Base-by-base conservation (phyloP, 2,113 vertebrate species). In the Cyanoramphus novaezelandiae region DNA sequence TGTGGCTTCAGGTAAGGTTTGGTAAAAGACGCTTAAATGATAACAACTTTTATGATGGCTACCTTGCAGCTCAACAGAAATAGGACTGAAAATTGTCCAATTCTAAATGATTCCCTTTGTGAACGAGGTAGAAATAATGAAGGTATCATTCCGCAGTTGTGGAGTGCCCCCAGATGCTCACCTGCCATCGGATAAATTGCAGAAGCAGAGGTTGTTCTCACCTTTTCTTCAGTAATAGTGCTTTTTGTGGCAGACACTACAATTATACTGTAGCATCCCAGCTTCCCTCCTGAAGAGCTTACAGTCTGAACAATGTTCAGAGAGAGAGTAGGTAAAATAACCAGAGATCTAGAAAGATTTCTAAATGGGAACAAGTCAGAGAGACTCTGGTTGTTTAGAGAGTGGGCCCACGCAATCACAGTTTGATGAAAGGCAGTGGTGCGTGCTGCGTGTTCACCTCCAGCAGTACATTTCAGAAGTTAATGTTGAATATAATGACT, bases 1-100 rank as follows among this genome's bases (percentile, higher is more conserved):
- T 99, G 98, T 99, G 99, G 99, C 98, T 99, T 92, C 99, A 99
- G 99, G 99, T 99, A 97, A 85, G 62, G 8, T 69, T 46, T 63
- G 65, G 33, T 39, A 55, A 82, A 46, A 25, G 35, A 11, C 37
- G 25, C 21, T 33, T 37, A 35, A 43, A 14, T 0, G 6, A 1
- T 27, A 57, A 44, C 57, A n/a, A 57, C 33, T n/a, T 74, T 65
- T 63, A 41, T 72, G 33, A 49, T 21, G 7, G 41, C 13, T 82
- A 19, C 13, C 50, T 53, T 67, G 10, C 20, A 79, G 53, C 46
- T 65, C 25, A 57, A 7, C 43, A 23, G 46, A 74, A 81, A 29
- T 0, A 35, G 43, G n/a, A 18, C 50, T 86, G 8, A 46, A 52
- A 78, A 62, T 21, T 47, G 6, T 37, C 16, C 0, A 1, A 24